Evolutionary conservation across 2,888 invertebrate species (phyloP).

Genomic region (Acleris holmiana): DNA sequence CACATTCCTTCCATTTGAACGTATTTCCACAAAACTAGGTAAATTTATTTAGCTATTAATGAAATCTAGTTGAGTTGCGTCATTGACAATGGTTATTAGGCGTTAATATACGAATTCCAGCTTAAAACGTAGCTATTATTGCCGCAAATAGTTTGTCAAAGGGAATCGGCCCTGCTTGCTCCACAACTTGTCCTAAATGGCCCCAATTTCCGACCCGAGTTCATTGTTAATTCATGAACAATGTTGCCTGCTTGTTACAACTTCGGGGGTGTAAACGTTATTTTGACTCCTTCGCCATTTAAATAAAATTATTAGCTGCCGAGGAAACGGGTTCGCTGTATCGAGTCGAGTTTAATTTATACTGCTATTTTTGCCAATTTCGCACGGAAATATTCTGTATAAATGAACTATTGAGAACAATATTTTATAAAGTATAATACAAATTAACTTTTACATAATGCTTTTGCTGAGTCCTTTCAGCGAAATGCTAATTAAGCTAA

Average conservation of each 20-base stretch:
- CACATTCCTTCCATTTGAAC: no score
- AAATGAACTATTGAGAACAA: no score
- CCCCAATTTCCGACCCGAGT: slow-evolving; percentile 57
- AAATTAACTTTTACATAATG: no score
- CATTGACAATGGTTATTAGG: background rate
- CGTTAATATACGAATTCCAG: slow-evolving; percentile 9
- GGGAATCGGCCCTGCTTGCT: slow-evolving; percentile 48
- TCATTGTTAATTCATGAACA: slow-evolving; percentile 72
- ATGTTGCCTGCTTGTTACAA: slow-evolving; percentile 61
- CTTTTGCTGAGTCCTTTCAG: no score
- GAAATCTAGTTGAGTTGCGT: no score
- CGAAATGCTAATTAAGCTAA: no score
- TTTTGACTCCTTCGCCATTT: slow-evolving; percentile 47
- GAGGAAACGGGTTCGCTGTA: slow-evolving; percentile 6
- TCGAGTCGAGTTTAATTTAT: background rate
- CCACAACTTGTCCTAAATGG: slow-evolving; percentile 59
- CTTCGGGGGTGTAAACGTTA: slow-evolving; percentile 55
- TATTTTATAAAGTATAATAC: no score
- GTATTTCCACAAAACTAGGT: background rate
- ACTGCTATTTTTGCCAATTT: background rate
- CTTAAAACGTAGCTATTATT: slow-evolving; percentile 31
- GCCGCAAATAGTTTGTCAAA: slow-evolving; percentile 53
- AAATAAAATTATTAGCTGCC: slow-evolving; percentile 49
- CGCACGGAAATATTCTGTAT: no score
- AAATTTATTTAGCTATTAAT: background rate